Evolutionary conservation across 1,140 invertebrate species (phyloP).

Genomic region (Neoseiulus cucumeris): DNA sequence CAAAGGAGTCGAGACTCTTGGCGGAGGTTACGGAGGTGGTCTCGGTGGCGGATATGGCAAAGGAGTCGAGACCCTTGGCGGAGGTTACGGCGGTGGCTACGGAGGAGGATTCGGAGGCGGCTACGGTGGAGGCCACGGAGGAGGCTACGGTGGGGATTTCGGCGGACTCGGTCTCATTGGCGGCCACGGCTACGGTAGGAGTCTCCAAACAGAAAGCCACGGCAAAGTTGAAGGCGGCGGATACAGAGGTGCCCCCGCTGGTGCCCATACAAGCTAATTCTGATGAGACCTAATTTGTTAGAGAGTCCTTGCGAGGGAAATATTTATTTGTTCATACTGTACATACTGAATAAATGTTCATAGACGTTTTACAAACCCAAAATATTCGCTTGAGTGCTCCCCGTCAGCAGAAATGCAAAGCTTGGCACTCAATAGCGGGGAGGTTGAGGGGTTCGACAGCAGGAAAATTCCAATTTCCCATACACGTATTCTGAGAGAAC

Average conservation of each 20-base stretch:
- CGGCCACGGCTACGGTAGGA: not conserved
- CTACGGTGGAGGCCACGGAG: not conserved
- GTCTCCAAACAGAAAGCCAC: too few species aligned
- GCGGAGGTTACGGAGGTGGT: not conserved
- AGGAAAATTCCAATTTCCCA: too few species aligned
- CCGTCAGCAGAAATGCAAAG: too few species aligned
- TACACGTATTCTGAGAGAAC: too few species aligned
- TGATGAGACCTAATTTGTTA: too few species aligned
- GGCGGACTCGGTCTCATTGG: not conserved
- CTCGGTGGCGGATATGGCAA: not conserved
- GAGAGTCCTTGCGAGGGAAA: too few species aligned
- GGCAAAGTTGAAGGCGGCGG: not conserved
- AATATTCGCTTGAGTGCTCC: too few species aligned
- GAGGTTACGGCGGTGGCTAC: not conserved
- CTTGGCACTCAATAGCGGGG: too few species aligned
- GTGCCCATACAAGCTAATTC: not conserved
- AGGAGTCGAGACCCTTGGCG: not conserved
- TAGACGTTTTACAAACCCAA: too few species aligned
- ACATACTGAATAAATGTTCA: too few species aligned
- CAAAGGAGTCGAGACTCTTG: not conserved
- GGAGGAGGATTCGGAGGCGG: not conserved
- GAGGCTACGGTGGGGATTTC: constrained; percentile 1
- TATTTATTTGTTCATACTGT: too few species aligned
- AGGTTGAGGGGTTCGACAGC: too few species aligned
- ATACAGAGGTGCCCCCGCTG: not conserved